Conservation (phyloP, 37 sponge, comb jelly and placozoan species). For the Axinella damicornis region DNA sequence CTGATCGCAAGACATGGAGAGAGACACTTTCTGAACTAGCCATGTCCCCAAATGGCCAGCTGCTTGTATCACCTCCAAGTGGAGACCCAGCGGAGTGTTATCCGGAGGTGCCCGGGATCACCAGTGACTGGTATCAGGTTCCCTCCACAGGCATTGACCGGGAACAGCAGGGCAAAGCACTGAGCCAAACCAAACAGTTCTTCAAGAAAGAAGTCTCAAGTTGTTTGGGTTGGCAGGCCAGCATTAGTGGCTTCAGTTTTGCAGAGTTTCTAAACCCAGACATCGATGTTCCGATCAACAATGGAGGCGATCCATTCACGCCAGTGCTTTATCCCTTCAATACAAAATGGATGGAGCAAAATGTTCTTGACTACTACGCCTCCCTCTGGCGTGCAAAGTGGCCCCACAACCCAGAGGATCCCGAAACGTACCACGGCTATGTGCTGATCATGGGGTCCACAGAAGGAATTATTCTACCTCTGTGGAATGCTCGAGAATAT, state of each 20-base stretch:
- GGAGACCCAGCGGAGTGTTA: too few relatives aligned
- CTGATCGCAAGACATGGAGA: too few relatives aligned
- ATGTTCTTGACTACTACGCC: constrained; percentile 42
- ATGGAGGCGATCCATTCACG: constrained; percentile 41
- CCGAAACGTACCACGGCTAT: constrained; percentile 46
- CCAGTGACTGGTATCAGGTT: constrained; percentile 13
- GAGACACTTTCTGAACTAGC: too few relatives aligned
- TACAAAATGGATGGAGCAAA: constrained; percentile 45
- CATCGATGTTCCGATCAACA: constrained; percentile 8
- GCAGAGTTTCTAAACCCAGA: not conserved
- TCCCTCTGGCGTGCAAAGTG: constrained; percentile 39
- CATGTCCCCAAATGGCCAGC: too few relatives aligned
- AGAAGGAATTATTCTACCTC: constrained; percentile 32
- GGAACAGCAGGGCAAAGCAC: not conserved
- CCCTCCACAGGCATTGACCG: constrained; percentile 20
- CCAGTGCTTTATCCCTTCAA: not conserved
- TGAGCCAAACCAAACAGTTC: not conserved
- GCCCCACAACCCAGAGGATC: constrained; percentile 34
- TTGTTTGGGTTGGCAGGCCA: constrained; percentile 18
- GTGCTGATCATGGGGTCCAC: constrained; percentile 43
- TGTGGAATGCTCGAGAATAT: constrained; percentile 53
- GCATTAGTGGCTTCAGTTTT: too few relatives aligned
- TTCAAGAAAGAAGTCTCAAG: not conserved
- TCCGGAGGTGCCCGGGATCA: too few relatives aligned
- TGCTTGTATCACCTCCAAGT: too few relatives aligned